phyloP scores from a whole-genome alignment of 2,888 invertebrate genomes.

The Drosophila robusta region DNA sequence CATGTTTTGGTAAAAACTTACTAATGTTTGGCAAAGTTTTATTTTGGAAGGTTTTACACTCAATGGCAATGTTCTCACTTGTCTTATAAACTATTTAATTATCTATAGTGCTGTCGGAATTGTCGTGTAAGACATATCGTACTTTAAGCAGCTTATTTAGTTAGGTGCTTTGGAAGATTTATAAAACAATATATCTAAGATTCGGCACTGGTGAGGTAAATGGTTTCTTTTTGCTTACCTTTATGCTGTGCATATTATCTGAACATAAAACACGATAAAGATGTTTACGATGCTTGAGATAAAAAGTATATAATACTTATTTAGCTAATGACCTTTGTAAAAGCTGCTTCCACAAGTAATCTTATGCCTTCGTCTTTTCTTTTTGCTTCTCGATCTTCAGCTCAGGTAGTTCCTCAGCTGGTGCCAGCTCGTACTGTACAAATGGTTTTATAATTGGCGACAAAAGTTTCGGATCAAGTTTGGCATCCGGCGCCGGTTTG shows the following conservation, averaged over 20 bases:
- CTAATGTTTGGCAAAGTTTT: too few relatives aligned
- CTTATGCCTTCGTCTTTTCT: slow-evolving; percentile 11
- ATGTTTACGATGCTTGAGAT: slow-evolving; percentile 3
- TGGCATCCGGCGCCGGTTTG: slow-evolving; percentile 66
- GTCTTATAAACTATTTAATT: not conserved
- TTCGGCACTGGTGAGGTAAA: not conserved
- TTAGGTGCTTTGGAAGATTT: slow-evolving; percentile 6
- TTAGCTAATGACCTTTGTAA: not conserved
- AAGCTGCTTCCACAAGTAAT: not conserved
- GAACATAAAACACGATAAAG: not conserved
- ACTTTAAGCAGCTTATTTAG: slow-evolving; percentile 1
- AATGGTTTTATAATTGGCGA: slow-evolving; percentile 46
- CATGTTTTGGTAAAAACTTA: too few relatives aligned
- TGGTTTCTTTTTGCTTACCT: not conserved
- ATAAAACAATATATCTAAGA: slow-evolving; percentile 2
- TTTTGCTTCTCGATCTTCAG: slow-evolving; percentile 29
- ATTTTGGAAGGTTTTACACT: too few relatives aligned
- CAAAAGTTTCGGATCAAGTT: slow-evolving; percentile 68
- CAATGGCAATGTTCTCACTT: not conserved
- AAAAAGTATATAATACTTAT: slow-evolving; percentile 12
- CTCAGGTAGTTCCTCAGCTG: slow-evolving; percentile 47
- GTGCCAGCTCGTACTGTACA: slow-evolving; percentile 32
- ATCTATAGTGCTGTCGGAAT: not conserved
- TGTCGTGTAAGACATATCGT: not conserved
- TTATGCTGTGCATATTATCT: too few relatives aligned